These are phyloP conservation scores for Danio kyathit DNA, from an alignment of 2,797 vertebrate genomes.

Conservation along the genomic window DNA sequence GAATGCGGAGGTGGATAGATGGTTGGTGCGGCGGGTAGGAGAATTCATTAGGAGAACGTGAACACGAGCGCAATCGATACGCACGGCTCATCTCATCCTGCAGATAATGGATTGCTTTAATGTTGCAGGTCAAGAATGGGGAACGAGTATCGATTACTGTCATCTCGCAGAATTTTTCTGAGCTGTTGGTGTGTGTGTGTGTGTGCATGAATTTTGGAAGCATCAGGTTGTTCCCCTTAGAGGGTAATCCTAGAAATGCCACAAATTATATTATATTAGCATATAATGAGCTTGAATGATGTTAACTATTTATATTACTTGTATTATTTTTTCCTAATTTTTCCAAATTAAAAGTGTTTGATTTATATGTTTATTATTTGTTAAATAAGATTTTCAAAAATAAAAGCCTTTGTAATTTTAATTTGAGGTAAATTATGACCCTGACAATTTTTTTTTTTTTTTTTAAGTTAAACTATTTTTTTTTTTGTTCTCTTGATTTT, in stretches of 20 bases:
- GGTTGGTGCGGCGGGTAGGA: neutral
- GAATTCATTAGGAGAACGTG: constrained; percentile 20
- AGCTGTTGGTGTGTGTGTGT: neutral
- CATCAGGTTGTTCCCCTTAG: neutral
- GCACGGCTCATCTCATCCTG: neutral
- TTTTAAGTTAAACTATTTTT: too few species aligned
- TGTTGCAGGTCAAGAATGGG: constrained; percentile 30
- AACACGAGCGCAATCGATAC: constrained; percentile 17
- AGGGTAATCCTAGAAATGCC: neutral
- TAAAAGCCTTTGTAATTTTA: too few species aligned
- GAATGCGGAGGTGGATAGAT: constrained; percentile 22
- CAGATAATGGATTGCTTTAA: constrained; percentile 40
- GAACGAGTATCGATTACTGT: constrained; percentile 24
- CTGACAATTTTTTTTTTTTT: too few species aligned
- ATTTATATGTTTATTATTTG: too few species aligned
- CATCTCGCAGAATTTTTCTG: constrained; percentile 6
- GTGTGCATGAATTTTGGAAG: too few species aligned
- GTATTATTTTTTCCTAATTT: too few species aligned
- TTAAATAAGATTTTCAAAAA: too few species aligned
- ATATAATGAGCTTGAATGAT: neutral
- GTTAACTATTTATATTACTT: too few species aligned
- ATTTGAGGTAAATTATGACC: too few species aligned
- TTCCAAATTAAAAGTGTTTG: too few species aligned
- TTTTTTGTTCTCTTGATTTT: too few species aligned
- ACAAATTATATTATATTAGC: neutral